Base-by-base conservation (phyloP, 2,797 vertebrate genomes). In the Urocyon cinereoargenteus region DNA sequence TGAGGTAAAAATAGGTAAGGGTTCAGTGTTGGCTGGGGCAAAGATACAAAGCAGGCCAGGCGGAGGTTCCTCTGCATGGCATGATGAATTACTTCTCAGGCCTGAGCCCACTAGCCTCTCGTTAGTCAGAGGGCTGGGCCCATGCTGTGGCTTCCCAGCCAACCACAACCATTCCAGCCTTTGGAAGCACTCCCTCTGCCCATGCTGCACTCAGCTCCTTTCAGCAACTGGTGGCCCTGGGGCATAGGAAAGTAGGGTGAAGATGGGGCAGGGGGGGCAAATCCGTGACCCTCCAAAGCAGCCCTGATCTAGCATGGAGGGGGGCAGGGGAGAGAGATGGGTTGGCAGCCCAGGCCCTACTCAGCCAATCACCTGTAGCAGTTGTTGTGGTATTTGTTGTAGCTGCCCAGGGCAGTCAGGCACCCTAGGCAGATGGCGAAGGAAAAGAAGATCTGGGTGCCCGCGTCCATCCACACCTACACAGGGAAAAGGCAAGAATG, bases 391-490 rank as follows among this genome's bases (percentile, higher is more conserved):
- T 99, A 99, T 97, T 99, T 99, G 98, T 99, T 99, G 98, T 99
- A 99, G 98, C 99, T 99, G 89, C 99, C 99, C 98, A 99, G 98
- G 62, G 99, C 99, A 0, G 99, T 99, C 96, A 99, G 99, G 3
- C 99, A 99, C 79, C 99, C 99, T 45, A 99, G 98, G 90, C 99
- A 99, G 98, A 99, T 99, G 98, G 99, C 99, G 2, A 99, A 99
- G 0, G 99, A 99, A 98, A 99, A 99, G 98, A 99, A 99, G 97
- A 99, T 99, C 97, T 99, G 99, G 59, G 99, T 99, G 53, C 99
- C 99, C 3, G 99, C 99, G 70, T 99, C 99, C 99, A 99, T 99
- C 99, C 99, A 99, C 95, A 99, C 99, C 99, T 99, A 86, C 72
- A 97, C 96, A 19, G 78, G 95, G 97, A 97, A 97, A 98, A 70